Evolutionary conservation across 2,113 vertebrate species (phyloP).

Genomic region (Pipra filicauda): DNA sequence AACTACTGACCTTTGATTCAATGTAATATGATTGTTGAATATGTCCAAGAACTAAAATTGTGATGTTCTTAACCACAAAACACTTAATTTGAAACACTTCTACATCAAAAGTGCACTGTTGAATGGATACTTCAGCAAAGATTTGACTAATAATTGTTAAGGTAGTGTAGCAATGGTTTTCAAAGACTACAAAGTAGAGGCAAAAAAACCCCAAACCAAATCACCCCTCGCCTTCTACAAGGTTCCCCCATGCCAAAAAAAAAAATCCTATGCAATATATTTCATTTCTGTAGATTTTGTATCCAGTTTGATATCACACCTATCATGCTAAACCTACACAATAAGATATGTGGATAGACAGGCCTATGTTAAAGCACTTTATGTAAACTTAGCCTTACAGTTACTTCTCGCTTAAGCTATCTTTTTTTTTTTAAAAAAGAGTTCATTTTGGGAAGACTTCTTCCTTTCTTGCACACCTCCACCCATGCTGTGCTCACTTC

Average conservation of each 20-base stretch:
- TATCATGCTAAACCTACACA: neutral
- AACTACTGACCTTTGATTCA: neutral
- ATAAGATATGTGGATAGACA: neutral
- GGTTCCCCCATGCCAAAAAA: neutral
- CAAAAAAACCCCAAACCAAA: neutral
- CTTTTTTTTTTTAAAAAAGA: too few species aligned
- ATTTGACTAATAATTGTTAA: neutral
- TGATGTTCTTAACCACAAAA: neutral
- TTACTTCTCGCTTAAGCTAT: neutral
- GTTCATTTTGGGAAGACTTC: neutral
- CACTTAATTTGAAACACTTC: neutral
- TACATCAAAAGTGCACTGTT: neutral
- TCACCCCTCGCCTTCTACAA: too few species aligned
- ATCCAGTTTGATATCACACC: neutral
- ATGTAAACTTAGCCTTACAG: neutral
- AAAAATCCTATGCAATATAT: neutral
- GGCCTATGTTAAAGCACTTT: neutral
- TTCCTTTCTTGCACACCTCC: neutral
- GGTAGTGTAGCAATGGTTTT: neutral
- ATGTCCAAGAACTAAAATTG: neutral
- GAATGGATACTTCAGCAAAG: neutral
- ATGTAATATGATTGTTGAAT: neutral
- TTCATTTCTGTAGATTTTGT: neutral
- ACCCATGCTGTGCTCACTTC: neutral
- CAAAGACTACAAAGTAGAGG: neutral